Percentiles rank a stretch among this genome's conserved stretches.
Evolutionary conservation across 2,797 vertebrate species (phyloP).

Genomic region (Acridotheres tristis): DNA sequence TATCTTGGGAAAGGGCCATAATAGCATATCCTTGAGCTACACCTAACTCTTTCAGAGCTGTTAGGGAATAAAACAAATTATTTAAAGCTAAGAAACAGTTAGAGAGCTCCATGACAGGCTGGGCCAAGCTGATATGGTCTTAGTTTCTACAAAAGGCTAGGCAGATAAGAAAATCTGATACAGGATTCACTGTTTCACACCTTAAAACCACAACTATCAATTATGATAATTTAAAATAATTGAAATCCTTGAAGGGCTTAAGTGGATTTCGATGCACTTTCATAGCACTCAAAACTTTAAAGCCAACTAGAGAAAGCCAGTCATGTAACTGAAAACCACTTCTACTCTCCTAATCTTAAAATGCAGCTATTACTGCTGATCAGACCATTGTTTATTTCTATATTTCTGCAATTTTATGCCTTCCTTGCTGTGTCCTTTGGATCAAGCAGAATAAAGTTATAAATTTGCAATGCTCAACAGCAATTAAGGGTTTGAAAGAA

Average conservation of each 20-base stretch:
- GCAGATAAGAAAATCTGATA: not conserved
- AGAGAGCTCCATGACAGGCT: not conserved
- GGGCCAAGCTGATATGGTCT: not conserved
- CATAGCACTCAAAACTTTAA: not conserved
- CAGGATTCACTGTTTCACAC: not conserved
- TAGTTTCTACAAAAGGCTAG: not conserved
- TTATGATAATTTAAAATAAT: not conserved
- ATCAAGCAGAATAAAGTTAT: not conserved
- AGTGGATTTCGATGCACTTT: not conserved
- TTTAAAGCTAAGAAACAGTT: not conserved
- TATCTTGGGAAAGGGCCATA: not conserved
- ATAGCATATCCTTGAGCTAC: not conserved
- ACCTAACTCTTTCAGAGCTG: not conserved
- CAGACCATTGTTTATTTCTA: not conserved
- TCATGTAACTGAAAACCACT: not conserved
- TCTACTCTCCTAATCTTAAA: not conserved
- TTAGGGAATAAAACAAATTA: not conserved
- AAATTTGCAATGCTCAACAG: not conserved
- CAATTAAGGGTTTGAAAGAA: not conserved
- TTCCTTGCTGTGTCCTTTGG: not conserved
- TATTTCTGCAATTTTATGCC: not conserved
- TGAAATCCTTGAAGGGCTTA: not conserved
- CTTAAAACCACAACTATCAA: not conserved
- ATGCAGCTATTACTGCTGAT: not conserved
- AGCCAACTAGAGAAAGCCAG: not conserved